Base-by-base conservation (phyloP, 2,888 invertebrate species). In the Amiota mariae region DNA sequence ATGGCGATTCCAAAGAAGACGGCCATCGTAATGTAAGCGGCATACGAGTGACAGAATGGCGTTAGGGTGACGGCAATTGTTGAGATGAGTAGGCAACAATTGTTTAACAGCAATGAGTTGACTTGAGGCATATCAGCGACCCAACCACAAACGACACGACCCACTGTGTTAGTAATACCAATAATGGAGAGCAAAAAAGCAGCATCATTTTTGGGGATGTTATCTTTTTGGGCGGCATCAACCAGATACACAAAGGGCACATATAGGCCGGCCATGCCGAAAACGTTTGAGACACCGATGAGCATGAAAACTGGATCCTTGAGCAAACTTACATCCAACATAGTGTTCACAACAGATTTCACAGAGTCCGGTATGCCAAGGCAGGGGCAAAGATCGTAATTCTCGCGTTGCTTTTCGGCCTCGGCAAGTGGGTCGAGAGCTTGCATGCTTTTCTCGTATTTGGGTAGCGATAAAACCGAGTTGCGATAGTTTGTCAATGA, bases 181-280 rank as follows among this genome's bases (percentile, higher is more conserved):
- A 97, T 96, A 74, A 89, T 86, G 63, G 89, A 88, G 10, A 89
- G 78, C 24, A 89, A 79, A 78, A 86, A 88, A 47, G 90, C 87
- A 0, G 97, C 96, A 80, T 93, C 92, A 24, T 92, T 92, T 15
- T 91, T 90, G 49, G 94, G 94, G 71, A 97, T 94, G 77, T 94
- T 94, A 86, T 94, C 93, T 73, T 91, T 89, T 75, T 90, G 91
- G 12, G 96, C 96, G 72, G 95, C 94, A 82, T 97, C 96, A 36
- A 97, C 96, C 72, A 99, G 92, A 88, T 97, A 99, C 68, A 98
- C 96, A 90, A 98, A 99, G 56, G 99, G 99, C 80, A 99, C 96
- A 90, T 98, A 98, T 72, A 98, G 93, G 79, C 98, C 98, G 72
- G 98, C 96, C 95, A 99, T 98, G 83, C 98, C 99, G 89, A 99